These are phyloP conservation scores for Polyommatus iphigenia DNA, from an alignment of 2,888 invertebrate genomes.

Conservation along the genomic window DNA sequence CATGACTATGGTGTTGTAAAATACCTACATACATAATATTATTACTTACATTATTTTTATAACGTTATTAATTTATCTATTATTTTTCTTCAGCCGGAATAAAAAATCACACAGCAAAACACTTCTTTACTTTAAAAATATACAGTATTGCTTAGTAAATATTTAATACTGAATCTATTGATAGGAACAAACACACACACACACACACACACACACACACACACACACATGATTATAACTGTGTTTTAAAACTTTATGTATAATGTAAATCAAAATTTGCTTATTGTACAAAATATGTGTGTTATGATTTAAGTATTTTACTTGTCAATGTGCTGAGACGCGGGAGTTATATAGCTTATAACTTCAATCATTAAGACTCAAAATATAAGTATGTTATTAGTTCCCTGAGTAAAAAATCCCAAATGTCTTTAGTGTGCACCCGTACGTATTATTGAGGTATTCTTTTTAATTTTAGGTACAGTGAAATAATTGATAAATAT, in stretches of 20 bases:
- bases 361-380: not conserved
- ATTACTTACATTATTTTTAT: too few relatives aligned
- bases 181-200: not conserved
- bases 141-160: not conserved
- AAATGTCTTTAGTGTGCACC: too few relatives aligned
- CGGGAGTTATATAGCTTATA: not conserved
- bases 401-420: not conserved
- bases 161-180: not conserved
- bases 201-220: not conserved
- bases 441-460: too few relatives aligned
- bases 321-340: not conserved
- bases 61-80: too few relatives aligned
- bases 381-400: not conserved
- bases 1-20: too few relatives aligned
- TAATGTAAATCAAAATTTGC: not conserved
- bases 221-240: not conserved
- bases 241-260: not conserved
- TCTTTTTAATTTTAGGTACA: not conserved
- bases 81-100: not conserved
- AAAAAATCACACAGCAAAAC: not conserved
- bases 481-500: not conserved
- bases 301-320: not conserved
- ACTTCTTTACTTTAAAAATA: not conserved
- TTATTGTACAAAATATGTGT: not conserved
- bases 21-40: too few relatives aligned